A percentile compares a stretch with the other conserved stretches of the same genome.
These are phyloP conservation scores for Atherinomorus stipes DNA, from an alignment of 2,113 vertebrate species.

Conservation along the genomic window DNA sequence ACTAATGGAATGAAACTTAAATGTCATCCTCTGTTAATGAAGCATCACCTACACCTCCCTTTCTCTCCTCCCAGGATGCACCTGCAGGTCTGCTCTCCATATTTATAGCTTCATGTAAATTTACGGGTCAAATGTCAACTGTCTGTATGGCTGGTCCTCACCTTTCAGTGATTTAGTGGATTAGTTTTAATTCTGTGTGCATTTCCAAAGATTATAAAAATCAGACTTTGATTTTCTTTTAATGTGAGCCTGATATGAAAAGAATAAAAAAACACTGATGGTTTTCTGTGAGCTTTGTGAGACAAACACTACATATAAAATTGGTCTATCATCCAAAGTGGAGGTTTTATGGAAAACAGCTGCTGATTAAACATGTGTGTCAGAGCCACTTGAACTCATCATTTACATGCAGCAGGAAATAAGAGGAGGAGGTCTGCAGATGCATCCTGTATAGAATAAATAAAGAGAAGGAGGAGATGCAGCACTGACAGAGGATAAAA, in stretches of 20 bases:
- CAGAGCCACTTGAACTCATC: background rate
- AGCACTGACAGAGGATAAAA: no score
- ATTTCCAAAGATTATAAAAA: no score
- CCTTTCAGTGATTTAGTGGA: background rate
- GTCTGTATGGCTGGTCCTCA: background rate
- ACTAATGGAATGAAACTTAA: slow-evolving; percentile 13
- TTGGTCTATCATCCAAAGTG: no score
- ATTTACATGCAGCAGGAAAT: background rate
- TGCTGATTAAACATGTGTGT: background rate
- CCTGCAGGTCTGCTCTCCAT: slow-evolving; percentile 26
- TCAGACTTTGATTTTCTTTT: no score
- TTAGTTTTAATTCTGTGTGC: background rate
- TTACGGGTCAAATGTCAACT: slow-evolving; percentile 10
- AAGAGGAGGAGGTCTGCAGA: slow-evolving; percentile 25
- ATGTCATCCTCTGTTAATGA: slow-evolving; percentile 28
- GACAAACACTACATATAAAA: no score
- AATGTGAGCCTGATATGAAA: no score
- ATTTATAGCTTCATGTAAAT: slow-evolving; percentile 45
- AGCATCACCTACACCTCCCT: slow-evolving; percentile 10
- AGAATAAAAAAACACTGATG: no score
- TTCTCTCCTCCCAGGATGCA: slow-evolving; percentile 44
- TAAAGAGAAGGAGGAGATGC: no score
- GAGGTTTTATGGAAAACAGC: no score
- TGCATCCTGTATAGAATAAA: slow-evolving; percentile 33
- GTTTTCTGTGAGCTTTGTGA: no score